phyloP scores from a whole-genome alignment of 2,113 vertebrate species.

The Nannospalax galili region DNA sequence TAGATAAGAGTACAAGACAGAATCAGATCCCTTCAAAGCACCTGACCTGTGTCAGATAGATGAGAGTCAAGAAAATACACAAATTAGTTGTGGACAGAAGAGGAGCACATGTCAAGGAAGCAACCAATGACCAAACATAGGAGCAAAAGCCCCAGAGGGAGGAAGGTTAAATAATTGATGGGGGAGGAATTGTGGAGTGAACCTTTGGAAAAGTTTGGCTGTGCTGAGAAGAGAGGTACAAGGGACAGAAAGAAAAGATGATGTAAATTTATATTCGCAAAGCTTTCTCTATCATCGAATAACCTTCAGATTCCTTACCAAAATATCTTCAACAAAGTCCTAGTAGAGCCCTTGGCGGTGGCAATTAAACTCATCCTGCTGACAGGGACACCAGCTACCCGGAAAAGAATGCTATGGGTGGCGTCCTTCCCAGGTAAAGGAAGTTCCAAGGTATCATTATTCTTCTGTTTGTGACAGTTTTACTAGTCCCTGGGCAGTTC shows the following conservation, averaged over 20 bases:
- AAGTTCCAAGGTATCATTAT: background rate
- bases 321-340: background rate
- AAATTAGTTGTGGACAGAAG: background rate
- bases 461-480: background rate
- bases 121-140: background rate
- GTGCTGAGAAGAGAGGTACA: background rate
- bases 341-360: background rate
- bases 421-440: slow-evolving; percentile 4
- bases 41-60: background rate
- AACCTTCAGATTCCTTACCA: background rate
- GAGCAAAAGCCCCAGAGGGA: background rate
- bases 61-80: background rate
- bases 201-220: background rate
- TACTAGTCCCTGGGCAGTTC: background rate
- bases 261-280: background rate
- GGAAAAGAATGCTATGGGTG: background rate
- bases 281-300: background rate
- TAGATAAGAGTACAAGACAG: background rate
- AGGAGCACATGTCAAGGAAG: background rate
- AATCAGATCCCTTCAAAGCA: background rate
- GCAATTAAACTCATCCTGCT: slow-evolving; percentile 44
- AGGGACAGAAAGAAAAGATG: background rate
- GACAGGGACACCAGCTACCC: background rate
- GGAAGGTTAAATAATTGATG: background rate
- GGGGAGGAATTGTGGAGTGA: background rate